Evolutionary conservation across 2,113 vertebrate genomes (phyloP), one percentile per base, ranked within the genome.

Genomic region (Passer montanus): DNA sequence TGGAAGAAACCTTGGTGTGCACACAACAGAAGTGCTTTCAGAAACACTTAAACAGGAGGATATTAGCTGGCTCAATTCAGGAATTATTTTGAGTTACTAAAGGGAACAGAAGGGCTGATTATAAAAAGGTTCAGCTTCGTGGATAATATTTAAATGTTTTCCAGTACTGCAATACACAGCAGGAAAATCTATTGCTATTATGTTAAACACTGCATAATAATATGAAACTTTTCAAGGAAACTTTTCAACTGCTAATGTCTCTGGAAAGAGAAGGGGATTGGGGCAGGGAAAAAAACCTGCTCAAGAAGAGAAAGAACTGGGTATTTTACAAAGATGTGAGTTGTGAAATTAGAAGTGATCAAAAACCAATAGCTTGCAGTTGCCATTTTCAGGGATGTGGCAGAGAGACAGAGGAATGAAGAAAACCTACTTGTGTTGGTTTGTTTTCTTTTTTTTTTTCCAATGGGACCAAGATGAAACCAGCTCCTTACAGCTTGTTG

Each of bases 61-160:
- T 95, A 94, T 94, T 95, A 96, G 87, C 60, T 94, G 78, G 75
- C 84, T 93, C 63, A 62, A 20, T 11, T 73, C 50, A 74, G 35
- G 77, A 90, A 93, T 93, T 93, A 93, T 89, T 94, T 80, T 94
- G 63, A 85, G 83, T 60, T 73, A 94, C 56, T 84, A 77, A 83
- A 28, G 41, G 72, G 88, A 94, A 72, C 10, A 84, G 79, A 78
- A 96, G 44, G 75, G 27, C 50, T 86, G 94, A 87, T 88, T 96
- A 84, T 84, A 62, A 94, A 93, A 93, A 73, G 43, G 28, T 90
- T 93, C 69, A 77, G 59, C 46, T 89, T 76, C 14, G 6, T 73
- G 88, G 37, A 66, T 58, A 86, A 37, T 90, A 81, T 81, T 92
- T 84, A 89, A 93, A 75, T 44, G 3, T 87, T 94, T 95, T 95